Evolutionary conservation across 37 sponge, comb jelly and placozoan genomes (phyloP).

Genomic region (Corticium candelabrum): DNA sequence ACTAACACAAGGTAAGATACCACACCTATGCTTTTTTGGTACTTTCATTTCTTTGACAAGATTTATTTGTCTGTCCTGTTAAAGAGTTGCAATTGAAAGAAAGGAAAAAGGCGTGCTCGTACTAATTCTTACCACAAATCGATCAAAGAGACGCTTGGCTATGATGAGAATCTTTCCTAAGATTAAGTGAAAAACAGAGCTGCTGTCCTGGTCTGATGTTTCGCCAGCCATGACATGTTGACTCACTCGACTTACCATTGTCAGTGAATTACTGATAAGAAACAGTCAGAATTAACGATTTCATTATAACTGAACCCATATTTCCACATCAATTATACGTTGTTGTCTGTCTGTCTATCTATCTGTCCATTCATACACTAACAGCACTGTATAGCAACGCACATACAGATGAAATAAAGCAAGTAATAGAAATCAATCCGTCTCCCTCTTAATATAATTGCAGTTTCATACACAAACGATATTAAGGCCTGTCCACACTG

Average conservation of each 20-base stretch:
- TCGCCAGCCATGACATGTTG: slow-evolving; percentile 41
- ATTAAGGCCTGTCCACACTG: too few relatives aligned
- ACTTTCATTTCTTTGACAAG: slow-evolving; percentile 51
- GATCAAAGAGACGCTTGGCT: slow-evolving; percentile 61
- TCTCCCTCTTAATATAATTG: too few relatives aligned
- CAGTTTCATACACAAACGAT: too few relatives aligned
- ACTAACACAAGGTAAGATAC: slow-evolving; percentile 56
- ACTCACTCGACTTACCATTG: slow-evolving; percentile 49
- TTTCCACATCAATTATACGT: too few relatives aligned
- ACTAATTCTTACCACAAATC: slow-evolving; percentile 60
- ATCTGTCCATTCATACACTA: too few relatives aligned
- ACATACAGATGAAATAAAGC: too few relatives aligned
- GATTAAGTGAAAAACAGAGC: slow-evolving; percentile 45
- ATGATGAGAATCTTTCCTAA: slow-evolving; percentile 36
- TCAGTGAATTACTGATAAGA: slow-evolving; percentile 55
- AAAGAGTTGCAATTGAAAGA: background rate
- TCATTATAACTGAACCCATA: background rate
- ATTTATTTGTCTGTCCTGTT: slow-evolving; percentile 20
- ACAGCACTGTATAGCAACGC: too few relatives aligned
- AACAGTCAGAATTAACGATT: background rate
- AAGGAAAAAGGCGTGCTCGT: background rate
- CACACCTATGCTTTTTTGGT: slow-evolving; percentile 57
- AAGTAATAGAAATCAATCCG: too few relatives aligned
- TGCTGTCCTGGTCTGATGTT: background rate
- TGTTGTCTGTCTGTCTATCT: too few relatives aligned